Evolutionary conservation across 2,113 vertebrate genomes (phyloP).

Genomic region (Diadophis punctatus): DNA sequence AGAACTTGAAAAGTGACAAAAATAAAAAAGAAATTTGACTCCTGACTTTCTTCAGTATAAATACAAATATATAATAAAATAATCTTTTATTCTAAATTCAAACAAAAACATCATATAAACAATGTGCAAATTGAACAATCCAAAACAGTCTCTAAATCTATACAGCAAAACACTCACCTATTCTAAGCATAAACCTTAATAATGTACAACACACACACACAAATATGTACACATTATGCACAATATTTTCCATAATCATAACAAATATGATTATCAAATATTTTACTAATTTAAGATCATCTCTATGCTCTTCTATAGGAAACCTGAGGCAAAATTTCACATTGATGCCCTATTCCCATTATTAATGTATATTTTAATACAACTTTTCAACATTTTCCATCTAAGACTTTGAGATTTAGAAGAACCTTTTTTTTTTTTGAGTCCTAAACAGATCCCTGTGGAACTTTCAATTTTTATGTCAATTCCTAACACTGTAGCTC

Average conservation of each 20-base stretch:
- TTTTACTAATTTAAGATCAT: neutral
- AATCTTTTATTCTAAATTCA: too few species aligned
- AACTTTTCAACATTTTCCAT: neutral
- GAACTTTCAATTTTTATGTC: slow-evolving; percentile 4
- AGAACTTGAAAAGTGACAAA: too few species aligned
- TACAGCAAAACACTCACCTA: too few species aligned
- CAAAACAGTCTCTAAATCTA: too few species aligned
- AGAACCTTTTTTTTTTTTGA: neutral
- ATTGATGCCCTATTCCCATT: neutral
- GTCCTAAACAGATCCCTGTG: neutral
- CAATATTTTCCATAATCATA: too few species aligned
- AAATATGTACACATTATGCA: neutral
- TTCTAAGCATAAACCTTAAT: too few species aligned
- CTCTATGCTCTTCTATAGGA: neutral
- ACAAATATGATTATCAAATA: neutral
- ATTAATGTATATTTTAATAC: neutral
- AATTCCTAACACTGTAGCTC: neutral
- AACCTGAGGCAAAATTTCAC: neutral
- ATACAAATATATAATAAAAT: too few species aligned
- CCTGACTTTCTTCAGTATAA: too few species aligned
- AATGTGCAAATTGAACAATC: too few species aligned
- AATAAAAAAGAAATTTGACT: too few species aligned
- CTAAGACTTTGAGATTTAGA: neutral
- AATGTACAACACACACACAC: too few species aligned
- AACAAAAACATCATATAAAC: too few species aligned